Conservation (phyloP, 53 echinoderm and acorn worm genomes). For the Holothuria leucospilota region DNA sequence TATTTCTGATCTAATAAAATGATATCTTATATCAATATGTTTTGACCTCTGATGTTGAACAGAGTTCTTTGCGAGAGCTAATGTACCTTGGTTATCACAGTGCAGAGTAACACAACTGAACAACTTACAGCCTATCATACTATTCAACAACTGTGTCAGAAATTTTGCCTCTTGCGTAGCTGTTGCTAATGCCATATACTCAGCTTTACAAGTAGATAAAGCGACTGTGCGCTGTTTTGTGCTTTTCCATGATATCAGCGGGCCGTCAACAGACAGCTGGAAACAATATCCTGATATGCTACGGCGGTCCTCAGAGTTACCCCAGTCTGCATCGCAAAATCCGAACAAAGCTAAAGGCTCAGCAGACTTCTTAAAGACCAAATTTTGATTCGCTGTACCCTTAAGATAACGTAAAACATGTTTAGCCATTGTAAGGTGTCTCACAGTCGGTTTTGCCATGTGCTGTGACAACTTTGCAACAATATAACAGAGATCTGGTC, state of each 20-base stretch:
- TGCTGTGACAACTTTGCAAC: too few relatives aligned
- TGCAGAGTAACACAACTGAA: background rate
- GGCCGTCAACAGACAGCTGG: slow-evolving; percentile 25
- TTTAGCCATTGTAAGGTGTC: too few relatives aligned
- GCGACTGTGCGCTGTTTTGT: slow-evolving; percentile 57
- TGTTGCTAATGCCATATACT: slow-evolving; percentile 55
- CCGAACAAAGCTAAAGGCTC: background rate
- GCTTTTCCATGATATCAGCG: slow-evolving; percentile 57
- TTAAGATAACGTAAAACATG: too few relatives aligned
- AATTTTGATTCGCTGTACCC: too few relatives aligned
- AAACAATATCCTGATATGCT: slow-evolving; percentile 61
- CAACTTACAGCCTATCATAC: background rate
- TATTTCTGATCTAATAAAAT: slow-evolving; percentile 9
- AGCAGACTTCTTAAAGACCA: too few relatives aligned
- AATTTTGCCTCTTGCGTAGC: slow-evolving; percentile 58
- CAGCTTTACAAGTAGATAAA: slow-evolving; percentile 26
- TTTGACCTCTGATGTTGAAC: slow-evolving; percentile 53
- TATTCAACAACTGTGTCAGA: slow-evolving; percentile 41
- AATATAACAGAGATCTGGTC: too few relatives aligned
- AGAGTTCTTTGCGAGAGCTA: slow-evolving; percentile 60
- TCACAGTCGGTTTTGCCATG: too few relatives aligned
- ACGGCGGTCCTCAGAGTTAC: slow-evolving; percentile 36
- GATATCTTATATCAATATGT: slow-evolving; percentile 4
- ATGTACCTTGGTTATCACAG: slow-evolving; percentile 61
- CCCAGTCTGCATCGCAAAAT: slow-evolving; percentile 3